Conservation (phyloP, 1,140 invertebrate genomes). For the Anagrus nilaparvatae region DNA sequence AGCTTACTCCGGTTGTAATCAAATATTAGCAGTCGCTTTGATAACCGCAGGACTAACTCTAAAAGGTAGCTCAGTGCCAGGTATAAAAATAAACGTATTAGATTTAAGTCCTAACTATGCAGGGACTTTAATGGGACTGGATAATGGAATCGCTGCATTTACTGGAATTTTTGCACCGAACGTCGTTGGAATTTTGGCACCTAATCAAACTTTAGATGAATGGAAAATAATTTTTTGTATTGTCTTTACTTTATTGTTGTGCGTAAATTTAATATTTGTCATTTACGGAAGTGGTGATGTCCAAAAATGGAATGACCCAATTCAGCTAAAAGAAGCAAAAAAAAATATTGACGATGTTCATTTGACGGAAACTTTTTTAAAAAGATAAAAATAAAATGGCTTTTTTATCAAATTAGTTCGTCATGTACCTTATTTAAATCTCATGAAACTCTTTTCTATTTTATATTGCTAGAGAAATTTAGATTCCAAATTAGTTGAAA, state of each 20-base stretch:
- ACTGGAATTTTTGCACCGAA: slow-evolving; percentile 56
- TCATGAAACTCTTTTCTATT: too few relatives aligned
- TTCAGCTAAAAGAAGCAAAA: neutral
- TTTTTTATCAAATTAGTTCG: too few relatives aligned
- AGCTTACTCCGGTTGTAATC: slow-evolving; percentile 9
- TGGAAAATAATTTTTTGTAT: slow-evolving; percentile 15
- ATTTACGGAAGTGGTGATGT: slow-evolving; percentile 11
- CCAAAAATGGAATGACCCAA: slow-evolving; percentile 12
- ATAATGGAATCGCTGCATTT: slow-evolving; percentile 51
- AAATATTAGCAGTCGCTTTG: slow-evolving; percentile 43
- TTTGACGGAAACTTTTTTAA: too few relatives aligned
- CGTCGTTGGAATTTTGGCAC: slow-evolving; percentile 51
- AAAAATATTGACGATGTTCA: neutral
- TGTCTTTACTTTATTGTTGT: neutral
- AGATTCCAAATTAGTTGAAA: too few relatives aligned
- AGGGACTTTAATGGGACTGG: slow-evolving; percentile 54
- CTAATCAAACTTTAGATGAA: slow-evolving; percentile 11
- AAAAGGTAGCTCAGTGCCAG: slow-evolving; percentile 61
- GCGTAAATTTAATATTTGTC: slow-evolving; percentile 2
- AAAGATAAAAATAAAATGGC: too few relatives aligned
- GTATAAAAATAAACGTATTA: slow-evolving; percentile 58
- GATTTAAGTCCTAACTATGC: slow-evolving; percentile 61
- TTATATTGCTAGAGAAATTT: too few relatives aligned
- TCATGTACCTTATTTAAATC: too few relatives aligned
- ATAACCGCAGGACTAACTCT: slow-evolving; percentile 59